Base-by-base conservation (phyloP, 2,888 invertebrate genomes). In the Agonopterix arenella region DNA sequence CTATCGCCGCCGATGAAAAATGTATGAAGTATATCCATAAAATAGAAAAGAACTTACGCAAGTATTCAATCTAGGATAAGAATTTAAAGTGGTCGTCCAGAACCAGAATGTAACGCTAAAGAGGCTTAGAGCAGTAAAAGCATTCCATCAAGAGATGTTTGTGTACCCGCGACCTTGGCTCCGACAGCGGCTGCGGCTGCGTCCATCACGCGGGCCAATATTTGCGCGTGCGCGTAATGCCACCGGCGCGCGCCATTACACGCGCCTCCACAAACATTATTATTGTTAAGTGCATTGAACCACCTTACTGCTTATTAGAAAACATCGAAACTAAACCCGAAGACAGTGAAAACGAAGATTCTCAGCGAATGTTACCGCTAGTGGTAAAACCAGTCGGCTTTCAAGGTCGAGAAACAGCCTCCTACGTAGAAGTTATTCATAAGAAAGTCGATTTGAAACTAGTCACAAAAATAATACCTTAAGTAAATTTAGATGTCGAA, bases 161-260 rank as follows among this genome's bases (percentile, higher is more conserved):
- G 54, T 41, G 66, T 28, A 70, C 63, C 62, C 48, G 61, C 66
- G 77, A 72, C 77, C 80, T 80, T 76, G 77, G 16, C 37, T 28
- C 11, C 18, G 18, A 28, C 28, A 49, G 52, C 48, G 51, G 16
- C 18, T 18, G 54, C 52, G 53, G 53, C 54, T 57, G 54, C 54
- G 57, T 48, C 53, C 57, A 57, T 59, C 56, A 55, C 51, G 50
- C 51, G 60, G 58, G 63, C 65, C 66, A 77, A 75, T 82, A 76
- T 84, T 82, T 83, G 81, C 79, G 73, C 69, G 70, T 74, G 72
- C 76, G 72, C 68, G 70, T 65, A 57, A 58, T 57, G 61, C 62
- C 55, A 54, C 60, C 58, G 60, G 50, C 55, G 59, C 57, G 57
- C 57, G 57, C 59, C 61, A 61, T 69, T 66, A 69, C 65, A 65